Evolutionary conservation across 1,140 invertebrate species (phyloP), one percentile per base, ranked within the genome.

Genomic region (Phenacoccus solenopsis): DNA sequence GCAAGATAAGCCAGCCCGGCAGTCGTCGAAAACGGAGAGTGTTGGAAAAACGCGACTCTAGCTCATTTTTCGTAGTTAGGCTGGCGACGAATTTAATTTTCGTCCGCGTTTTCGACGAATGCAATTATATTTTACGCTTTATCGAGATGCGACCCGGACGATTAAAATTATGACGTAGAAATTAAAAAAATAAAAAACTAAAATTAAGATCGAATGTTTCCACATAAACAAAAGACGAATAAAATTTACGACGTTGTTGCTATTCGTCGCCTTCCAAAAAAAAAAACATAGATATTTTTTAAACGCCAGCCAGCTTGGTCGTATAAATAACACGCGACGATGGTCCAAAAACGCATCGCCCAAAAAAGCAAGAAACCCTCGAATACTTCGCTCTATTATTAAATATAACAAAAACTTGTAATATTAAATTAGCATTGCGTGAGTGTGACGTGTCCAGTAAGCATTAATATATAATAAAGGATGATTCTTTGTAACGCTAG

Each of bases 381-480:
- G n/a, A n/a, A n/a, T n/a, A n/a, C n/a, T n/a, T n/a, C n/a, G n/a
- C n/a, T n/a, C n/a, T n/a, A n/a, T n/a, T n/a, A n/a, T n/a, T n/a
- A n/a, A n/a, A n/a, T n/a, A n/a, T n/a, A n/a, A n/a, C n/a, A n/a
- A n/a, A n/a, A n/a, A n/a, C n/a, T 49, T 64, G 5, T 64, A 38
- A 9, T 38, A 16, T 64, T 27, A 27, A 24, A 64, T 64, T 64
- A 64, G 59, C 25, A 64, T 64, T 22, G 59, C 22, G 21, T 27
- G 59, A 4, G 59, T 64, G 13, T 27, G 59, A 64, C 59, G 59
- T 64, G 59, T 64, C 59, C 59, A 64, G 3, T 24, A 22, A 27
- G 59, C 59, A 64, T 64, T 64, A 64, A 64, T 64, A 64, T 64
- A 64, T 64, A 64, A 64, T 64, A 25, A 22, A 64, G 59, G 20